phyloP scores from a whole-genome alignment of 2,797 vertebrate genomes.

The Micropoecilia bifurca region DNA sequence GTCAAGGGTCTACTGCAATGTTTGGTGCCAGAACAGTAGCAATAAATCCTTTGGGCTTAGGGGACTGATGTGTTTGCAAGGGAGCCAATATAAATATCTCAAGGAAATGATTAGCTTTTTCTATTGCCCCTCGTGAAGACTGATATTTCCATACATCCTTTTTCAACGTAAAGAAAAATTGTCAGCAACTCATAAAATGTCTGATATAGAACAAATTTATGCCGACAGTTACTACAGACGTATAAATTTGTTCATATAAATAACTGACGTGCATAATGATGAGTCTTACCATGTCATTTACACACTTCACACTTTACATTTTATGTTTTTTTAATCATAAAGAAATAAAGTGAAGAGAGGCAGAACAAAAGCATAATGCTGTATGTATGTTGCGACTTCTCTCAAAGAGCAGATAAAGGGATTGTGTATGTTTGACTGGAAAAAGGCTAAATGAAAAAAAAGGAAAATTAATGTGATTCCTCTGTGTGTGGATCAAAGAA shows the following conservation, averaged over 20 bases:
- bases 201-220: background rate
- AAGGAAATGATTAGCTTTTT: background rate
- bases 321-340: background rate
- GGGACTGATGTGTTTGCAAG: background rate
- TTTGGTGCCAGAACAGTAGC: background rate
- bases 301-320: too few relatives aligned
- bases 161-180: constrained; percentile 26
- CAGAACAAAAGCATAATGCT: constrained; percentile 8
- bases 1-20: background rate
- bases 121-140: background rate
- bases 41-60: background rate
- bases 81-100: background rate
- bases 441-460: constrained; percentile 36
- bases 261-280: background rate
- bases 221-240: background rate
- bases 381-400: constrained; percentile 10
- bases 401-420: constrained; percentile 16
- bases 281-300: constrained; percentile 11
- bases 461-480: constrained; percentile 37
- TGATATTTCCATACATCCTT: constrained; percentile 15
- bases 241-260: background rate
- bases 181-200: constrained; percentile 40
- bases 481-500: constrained; percentile 37
- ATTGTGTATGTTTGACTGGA: constrained; percentile 35
- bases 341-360: background rate